Evolutionary conservation across 1,140 invertebrate species (phyloP).

Genomic region (Gryon sp.): DNA sequence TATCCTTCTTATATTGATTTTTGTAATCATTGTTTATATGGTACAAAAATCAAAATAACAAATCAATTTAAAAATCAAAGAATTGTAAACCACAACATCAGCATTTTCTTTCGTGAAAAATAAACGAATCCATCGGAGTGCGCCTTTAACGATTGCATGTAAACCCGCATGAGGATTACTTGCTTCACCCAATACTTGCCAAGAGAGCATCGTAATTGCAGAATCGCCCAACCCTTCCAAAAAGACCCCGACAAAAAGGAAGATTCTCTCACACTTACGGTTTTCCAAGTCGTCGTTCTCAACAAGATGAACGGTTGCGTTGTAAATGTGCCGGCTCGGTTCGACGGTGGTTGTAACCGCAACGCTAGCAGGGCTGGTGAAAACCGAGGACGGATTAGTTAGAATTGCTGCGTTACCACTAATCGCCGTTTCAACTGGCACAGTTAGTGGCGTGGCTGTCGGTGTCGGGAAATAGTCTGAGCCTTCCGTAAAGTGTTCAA

Average conservation of each 20-base stretch:
- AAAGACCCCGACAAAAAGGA: neutral
- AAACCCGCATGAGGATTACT: too few relatives aligned
- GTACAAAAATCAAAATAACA: too few relatives aligned
- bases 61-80: too few relatives aligned
- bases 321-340: conserved; percentile 72
- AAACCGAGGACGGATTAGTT: conserved; percentile 73
- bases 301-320: conserved; percentile 70
- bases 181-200: too few relatives aligned
- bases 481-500: conserved; percentile 40
- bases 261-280: conserved; percentile 69
- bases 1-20: too few relatives aligned
- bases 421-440: conserved; percentile 69
- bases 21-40: too few relatives aligned
- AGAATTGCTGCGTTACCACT: conserved; percentile 70
- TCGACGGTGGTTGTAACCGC: conserved; percentile 71
- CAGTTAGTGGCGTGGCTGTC: conserved; percentile 65
- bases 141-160: too few relatives aligned
- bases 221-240: neutral
- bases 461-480: conserved; percentile 66
- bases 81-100: too few relatives aligned
- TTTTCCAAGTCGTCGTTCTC: conserved; percentile 77
- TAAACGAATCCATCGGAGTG: too few relatives aligned
- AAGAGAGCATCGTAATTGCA: too few relatives aligned
- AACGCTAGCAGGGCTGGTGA: conserved; percentile 65
- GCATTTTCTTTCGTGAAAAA: too few relatives aligned